Base-by-base conservation (phyloP, 2,888 invertebrate species). In the Frankliniella fusca region DNA sequence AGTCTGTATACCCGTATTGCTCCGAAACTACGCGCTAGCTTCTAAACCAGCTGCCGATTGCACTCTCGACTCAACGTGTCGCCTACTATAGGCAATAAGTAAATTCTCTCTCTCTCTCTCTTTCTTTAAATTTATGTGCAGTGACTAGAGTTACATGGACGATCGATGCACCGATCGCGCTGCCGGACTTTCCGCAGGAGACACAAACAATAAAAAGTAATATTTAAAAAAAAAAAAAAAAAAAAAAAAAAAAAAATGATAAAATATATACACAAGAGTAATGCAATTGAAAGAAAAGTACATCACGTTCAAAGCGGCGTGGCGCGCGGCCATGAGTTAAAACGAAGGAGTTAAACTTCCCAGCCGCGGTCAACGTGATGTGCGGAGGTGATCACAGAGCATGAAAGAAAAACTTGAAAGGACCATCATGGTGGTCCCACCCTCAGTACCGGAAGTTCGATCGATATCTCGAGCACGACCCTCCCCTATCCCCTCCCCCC, bases 121-220 rank as follows among this genome's bases (percentile, higher is more conserved):
- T 70, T 9, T 65, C 27, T 76, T 23, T 76, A 61, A 20, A 38
- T 7, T 61, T 61, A 61, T n/a, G n/a, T 15, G 61, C 61, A 61
- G 61, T 76, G 70, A 76, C 70, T 76, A 76, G 70, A 76, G 70
- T 76, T 27, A 27, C 12, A 76, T 76, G 70, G 70, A 76, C 70
- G 70, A 12, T 76, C 70, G 27, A 27, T 76, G 10, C 70, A 11
- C 27, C 70, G 70, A 23, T 76, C 70, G 70, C 70, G 11, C 70
- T 27, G 9, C 10, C 70, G 27, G 61, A 61, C 61, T 7, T 8
- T 61, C 61, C 20, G n/a, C n/a, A 18, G 61, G 18, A 18, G 61
- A 38, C 38, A 5, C 38, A 61, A 54, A 50, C 50, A 50, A 15
- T 15, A 15, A 9, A 15, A 50, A 54, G 10, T 20, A 54, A 54